phyloP scores from a whole-genome alignment of 2,888 invertebrate species.

The Cremastobaeus sp. region DNA sequence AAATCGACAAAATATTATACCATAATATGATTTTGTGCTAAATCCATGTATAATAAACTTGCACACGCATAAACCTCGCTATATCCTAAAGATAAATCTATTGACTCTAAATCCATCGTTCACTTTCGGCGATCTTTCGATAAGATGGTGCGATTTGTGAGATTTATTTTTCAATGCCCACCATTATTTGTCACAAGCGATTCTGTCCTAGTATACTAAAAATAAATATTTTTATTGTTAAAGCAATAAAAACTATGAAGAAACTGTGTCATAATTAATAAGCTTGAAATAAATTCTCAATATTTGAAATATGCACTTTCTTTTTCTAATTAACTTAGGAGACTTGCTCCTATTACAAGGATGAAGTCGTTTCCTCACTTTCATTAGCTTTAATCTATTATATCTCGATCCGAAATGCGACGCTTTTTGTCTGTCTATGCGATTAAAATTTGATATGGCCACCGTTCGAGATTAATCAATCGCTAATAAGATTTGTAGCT shows the following conservation, averaged over 20 bases:
- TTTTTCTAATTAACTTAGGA: conserved; percentile 11
- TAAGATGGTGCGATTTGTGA: conserved; percentile 47
- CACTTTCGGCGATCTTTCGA: conserved; percentile 39
- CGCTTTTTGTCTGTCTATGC: conserved; percentile 30
- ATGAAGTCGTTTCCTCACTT: conserved; percentile 37
- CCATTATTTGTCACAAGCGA: conserved; percentile 40
- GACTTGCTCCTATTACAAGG: conserved; percentile 24
- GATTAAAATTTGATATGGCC: conserved; percentile 33
- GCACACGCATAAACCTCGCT: conserved; percentile 14
- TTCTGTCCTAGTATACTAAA: conserved; percentile 11
- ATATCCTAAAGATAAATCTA: conserved; percentile 29
- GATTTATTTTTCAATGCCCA: conserved; percentile 31
- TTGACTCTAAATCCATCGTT: conserved; percentile 37
- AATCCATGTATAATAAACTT: conserved; percentile 3
- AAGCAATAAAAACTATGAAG: too few species aligned
- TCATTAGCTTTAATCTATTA: conserved; percentile 1
- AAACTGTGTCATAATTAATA: too few species aligned
- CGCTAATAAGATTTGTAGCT: conserved; percentile 29
- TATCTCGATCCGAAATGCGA: conserved; percentile 27
- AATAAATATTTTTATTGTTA: conserved; percentile 21
- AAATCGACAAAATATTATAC: background rate
- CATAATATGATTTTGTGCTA: background rate
- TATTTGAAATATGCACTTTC: too few species aligned
- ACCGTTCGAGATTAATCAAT: conserved; percentile 23
- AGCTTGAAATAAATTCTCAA: background rate